These are phyloP conservation scores for Mycetomoellerius zeteki DNA, from an alignment of 1,140 invertebrate species.

Conservation along the genomic window DNA sequence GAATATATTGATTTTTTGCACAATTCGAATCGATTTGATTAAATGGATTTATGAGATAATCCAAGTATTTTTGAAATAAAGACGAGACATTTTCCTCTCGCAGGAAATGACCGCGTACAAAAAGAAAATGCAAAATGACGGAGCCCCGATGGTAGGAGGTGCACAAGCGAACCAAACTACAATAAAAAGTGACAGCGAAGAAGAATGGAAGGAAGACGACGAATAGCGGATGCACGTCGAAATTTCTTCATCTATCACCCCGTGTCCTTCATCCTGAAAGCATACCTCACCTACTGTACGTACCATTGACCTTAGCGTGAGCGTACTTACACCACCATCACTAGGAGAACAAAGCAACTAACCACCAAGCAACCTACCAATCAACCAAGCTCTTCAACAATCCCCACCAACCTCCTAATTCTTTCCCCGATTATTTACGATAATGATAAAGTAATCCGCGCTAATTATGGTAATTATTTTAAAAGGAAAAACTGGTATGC, in stretches of 20 bases:
- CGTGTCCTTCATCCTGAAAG: conserved; percentile 86
- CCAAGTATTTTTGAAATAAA: background rate
- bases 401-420: conserved; percentile 64
- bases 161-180: conserved; percentile 85
- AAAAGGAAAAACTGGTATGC: conserved; percentile 84
- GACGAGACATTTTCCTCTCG: background rate
- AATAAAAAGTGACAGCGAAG: conserved; percentile 87
- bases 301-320: conserved; percentile 87
- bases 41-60: background rate
- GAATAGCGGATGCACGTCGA: conserved; percentile 86
- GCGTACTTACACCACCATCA: conserved; percentile 86
- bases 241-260: conserved; percentile 85
- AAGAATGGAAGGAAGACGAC: conserved; percentile 87
- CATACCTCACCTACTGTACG: conserved; percentile 87
- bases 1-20: background rate
- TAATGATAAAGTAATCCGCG: conserved; percentile 84
- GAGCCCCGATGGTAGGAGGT: conserved; percentile 84
- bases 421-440: conserved; percentile 85
- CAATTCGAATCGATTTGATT: background rate
- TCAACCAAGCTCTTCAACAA: conserved; percentile 45
- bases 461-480: conserved; percentile 85
- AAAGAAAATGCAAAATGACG: conserved; percentile 89
- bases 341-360: conserved; percentile 86
- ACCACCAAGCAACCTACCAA: conserved; percentile 76
- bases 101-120: conserved; percentile 91